Evolutionary conservation across 2,113 vertebrate genomes (phyloP).

Genomic region (Odontophorus gujanensis): DNA sequence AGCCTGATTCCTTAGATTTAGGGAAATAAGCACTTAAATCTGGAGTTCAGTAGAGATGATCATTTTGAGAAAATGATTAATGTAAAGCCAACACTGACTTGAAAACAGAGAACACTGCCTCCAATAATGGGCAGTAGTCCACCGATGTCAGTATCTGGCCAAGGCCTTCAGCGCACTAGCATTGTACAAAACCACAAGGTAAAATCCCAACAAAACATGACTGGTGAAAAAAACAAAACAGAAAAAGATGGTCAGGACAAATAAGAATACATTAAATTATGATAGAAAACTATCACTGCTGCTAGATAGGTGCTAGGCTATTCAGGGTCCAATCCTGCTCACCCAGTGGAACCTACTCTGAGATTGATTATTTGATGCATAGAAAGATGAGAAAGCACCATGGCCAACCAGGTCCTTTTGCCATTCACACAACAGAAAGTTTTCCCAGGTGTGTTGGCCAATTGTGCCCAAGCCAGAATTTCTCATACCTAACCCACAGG

Average conservation of each 20-base stretch:
- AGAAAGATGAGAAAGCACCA: neutral
- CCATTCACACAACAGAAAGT: neutral
- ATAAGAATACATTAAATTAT: neutral
- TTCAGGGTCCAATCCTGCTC: neutral
- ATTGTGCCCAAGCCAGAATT: neutral
- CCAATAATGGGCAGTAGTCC: neutral
- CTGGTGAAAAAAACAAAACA: neutral
- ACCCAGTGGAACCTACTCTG: neutral
- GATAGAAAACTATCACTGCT: neutral
- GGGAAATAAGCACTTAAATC: neutral
- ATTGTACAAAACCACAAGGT: neutral
- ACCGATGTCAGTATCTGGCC: neutral
- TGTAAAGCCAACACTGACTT: neutral
- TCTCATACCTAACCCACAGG: constrained; percentile 38
- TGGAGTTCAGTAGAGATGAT: neutral
- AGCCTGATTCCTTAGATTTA: neutral
- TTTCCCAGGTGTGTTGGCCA: neutral
- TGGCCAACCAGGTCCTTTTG: neutral
- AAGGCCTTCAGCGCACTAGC: neutral
- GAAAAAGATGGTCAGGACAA: neutral
- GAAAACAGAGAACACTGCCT: neutral
- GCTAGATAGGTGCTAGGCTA: neutral
- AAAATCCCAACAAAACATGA: neutral
- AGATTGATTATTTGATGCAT: neutral
- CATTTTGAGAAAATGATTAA: neutral